These are phyloP conservation scores for Altica lythri DNA, from an alignment of 2,888 invertebrate species.

Conservation along the genomic window DNA sequence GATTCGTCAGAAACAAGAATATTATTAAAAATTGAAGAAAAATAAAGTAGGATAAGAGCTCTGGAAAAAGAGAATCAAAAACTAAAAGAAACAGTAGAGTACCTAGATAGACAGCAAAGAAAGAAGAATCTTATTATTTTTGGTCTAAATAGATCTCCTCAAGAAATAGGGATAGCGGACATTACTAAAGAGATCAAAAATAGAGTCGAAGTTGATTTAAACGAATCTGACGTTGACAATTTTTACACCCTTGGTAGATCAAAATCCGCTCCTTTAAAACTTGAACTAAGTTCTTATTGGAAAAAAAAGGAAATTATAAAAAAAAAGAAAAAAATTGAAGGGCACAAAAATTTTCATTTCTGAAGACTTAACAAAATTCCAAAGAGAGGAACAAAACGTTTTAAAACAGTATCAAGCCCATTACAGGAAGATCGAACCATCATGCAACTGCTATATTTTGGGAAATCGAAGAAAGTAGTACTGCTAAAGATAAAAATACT, in stretches of 20 bases:
- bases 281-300: background rate
- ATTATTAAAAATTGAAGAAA: too few species aligned
- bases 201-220: background rate
- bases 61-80: conserved; percentile 9
- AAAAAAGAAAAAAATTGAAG: too few species aligned
- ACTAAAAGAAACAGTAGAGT: conserved; percentile 8
- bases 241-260: conserved; percentile 1
- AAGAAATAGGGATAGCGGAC: background rate
- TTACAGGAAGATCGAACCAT: too few species aligned
- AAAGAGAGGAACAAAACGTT: too few species aligned
- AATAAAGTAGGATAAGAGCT: too few species aligned
- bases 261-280: background rate
- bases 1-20: too few species aligned
- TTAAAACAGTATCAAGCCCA: too few species aligned
- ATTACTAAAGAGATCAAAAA: conserved; percentile 6
- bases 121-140: conserved; percentile 17
- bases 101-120: conserved; percentile 2
- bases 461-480: too few species aligned
- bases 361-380: too few species aligned
- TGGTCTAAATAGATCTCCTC: background rate
- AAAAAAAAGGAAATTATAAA: conserved; percentile 6
- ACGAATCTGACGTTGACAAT: conserved; percentile 10
- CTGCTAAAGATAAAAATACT: too few species aligned
- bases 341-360: too few species aligned
- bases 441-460: too few species aligned